Evolutionary conservation across 2,888 invertebrate genomes (phyloP).

Genomic region (Atrina japonica): DNA sequence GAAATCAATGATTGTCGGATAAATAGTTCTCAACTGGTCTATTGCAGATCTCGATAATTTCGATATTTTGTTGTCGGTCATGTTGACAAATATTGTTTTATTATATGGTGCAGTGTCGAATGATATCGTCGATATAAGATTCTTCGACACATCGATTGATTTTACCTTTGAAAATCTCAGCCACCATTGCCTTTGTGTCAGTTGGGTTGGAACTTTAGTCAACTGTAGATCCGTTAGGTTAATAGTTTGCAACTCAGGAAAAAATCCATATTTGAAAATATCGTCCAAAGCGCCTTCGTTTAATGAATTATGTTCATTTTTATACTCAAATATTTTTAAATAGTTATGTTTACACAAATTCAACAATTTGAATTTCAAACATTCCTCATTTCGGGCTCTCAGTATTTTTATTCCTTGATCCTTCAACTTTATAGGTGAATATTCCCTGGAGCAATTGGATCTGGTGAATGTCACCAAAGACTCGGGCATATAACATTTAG

Average conservation of each 20-base stretch:
- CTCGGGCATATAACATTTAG: too few species aligned
- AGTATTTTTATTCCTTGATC: too few species aligned
- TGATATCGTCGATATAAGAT: conserved; percentile 1
- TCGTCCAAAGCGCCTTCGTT: too few species aligned
- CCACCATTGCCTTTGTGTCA: conserved; percentile 10
- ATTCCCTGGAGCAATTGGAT: too few species aligned
- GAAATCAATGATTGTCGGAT: background rate
- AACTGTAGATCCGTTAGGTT: conserved; percentile 9
- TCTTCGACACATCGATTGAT: conserved; percentile 20
- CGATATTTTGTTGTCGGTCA: conserved; percentile 3
- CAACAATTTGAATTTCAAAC: too few species aligned
- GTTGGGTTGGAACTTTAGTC: background rate
- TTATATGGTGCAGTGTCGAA: background rate
- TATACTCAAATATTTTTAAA: too few species aligned
- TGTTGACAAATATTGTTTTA: background rate
- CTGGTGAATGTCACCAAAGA: too few species aligned
- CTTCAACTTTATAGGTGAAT: too few species aligned
- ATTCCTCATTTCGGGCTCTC: too few species aligned
- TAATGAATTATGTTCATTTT: too few species aligned
- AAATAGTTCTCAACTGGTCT: conserved; percentile 10
- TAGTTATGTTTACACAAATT: too few species aligned
- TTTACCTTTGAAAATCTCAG: background rate
- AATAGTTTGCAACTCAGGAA: background rate
- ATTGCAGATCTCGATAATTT: conserved; percentile 1
- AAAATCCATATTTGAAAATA: background rate